phyloP scores from a whole-genome alignment of 2,797 vertebrate genomes.

The Synaphobranchus kaupii region DNA sequence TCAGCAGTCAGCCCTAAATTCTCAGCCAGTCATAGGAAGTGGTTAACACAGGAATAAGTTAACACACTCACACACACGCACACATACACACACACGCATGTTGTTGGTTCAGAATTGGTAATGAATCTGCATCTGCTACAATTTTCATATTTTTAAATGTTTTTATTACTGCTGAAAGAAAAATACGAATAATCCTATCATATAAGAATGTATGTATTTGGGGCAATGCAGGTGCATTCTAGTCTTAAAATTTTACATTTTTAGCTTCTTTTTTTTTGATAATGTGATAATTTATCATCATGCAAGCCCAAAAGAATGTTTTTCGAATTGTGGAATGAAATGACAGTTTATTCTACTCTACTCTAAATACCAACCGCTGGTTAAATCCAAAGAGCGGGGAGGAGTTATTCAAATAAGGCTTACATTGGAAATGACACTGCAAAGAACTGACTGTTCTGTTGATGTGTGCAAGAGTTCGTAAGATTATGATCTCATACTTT shows the following conservation, averaged over 20 bases:
- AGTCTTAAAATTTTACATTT: too few relatives aligned
- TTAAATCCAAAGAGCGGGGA: neutral
- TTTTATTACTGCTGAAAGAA: neutral
- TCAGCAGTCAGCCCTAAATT: neutral
- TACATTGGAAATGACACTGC: neutral
- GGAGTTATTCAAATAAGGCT: neutral
- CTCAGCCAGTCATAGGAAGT: constrained; percentile 21
- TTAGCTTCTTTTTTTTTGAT: neutral
- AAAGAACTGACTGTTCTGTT: neutral
- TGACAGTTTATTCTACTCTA: neutral
- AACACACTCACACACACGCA: neutral
- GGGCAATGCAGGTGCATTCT: neutral
- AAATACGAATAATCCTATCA: neutral
- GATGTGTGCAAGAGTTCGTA: neutral
- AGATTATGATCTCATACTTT: neutral
- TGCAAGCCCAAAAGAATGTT: too few relatives aligned
- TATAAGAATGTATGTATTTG: neutral
- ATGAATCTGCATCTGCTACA: neutral
- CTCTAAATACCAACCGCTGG: neutral
- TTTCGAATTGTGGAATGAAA: neutral
- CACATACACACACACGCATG: neutral
- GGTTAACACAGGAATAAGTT: neutral
- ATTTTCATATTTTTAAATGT: neutral
- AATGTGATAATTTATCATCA: too few relatives aligned
- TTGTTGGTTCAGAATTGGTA: neutral